A percentile compares a stretch with the other conserved stretches of the same genome.
Conservation (phyloP, 1,140 invertebrate genomes). For the Anagrus nilaparvatae region DNA sequence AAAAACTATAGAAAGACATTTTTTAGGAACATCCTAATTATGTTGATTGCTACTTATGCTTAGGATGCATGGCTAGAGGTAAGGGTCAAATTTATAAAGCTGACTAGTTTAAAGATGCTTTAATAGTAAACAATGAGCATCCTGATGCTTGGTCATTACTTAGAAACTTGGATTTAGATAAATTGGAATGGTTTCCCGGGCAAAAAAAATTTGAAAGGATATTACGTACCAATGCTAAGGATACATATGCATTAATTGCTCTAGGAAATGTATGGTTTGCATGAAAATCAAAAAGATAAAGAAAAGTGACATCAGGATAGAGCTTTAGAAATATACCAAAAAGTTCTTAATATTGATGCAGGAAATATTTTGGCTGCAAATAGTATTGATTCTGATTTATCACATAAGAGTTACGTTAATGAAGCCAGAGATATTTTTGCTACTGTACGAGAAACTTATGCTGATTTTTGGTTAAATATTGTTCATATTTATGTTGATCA, state of each 20-base stretch:
- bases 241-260: slow-evolving; percentile 93
- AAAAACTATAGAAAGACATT: slow-evolving; percentile 94
- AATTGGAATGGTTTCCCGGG: slow-evolving; percentile 93
- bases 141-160: slow-evolving; percentile 95
- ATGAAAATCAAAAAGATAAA: slow-evolving; percentile 85
- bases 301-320: slow-evolving; percentile 91
- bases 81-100: slow-evolving; percentile 97
- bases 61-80: slow-evolving; percentile 96
- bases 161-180: slow-evolving; percentile 93
- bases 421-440: slow-evolving; percentile 98
- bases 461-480: slow-evolving; percentile 99
- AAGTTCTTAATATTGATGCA: slow-evolving; percentile 77
- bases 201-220: slow-evolving; percentile 99
- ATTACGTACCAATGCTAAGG: slow-evolving; percentile 77
- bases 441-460: slow-evolving; percentile 94
- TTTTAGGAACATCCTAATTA: slow-evolving; percentile 97
- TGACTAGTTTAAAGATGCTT: slow-evolving; percentile 97
- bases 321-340: slow-evolving; percentile 90
- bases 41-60: slow-evolving; percentile 84
- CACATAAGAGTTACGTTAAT: slow-evolving; percentile 88
- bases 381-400: slow-evolving; percentile 89
- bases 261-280: slow-evolving; percentile 97
- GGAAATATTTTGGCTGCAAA: slow-evolving; percentile 98
- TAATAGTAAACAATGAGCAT: slow-evolving; percentile 89
- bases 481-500: slow-evolving; percentile 98